These are phyloP conservation scores for Puma concolor DNA, from an alignment of 2,113 vertebrate species.

Conservation along the genomic window DNA sequence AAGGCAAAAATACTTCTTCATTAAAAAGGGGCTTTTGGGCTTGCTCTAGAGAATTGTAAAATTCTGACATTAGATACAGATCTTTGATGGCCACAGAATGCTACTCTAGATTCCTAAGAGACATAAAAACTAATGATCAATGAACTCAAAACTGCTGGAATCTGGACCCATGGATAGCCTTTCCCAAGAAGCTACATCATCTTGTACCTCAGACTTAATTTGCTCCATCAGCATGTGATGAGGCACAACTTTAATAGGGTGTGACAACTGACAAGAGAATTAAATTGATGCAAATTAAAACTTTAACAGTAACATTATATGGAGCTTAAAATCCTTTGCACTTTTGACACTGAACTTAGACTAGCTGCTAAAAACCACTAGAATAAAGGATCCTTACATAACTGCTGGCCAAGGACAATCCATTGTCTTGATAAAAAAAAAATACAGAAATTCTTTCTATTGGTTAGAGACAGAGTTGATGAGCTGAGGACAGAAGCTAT, in stretches of 20 bases:
- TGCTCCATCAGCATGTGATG: conserved; percentile 53
- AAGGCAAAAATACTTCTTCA: neutral
- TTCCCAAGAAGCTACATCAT: conserved; percentile 37
- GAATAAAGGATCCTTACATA: conserved; percentile 43
- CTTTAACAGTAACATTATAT: conserved; percentile 76
- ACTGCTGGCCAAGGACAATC: neutral
- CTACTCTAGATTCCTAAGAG: conserved; percentile 4
- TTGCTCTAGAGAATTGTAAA: conserved; percentile 40
- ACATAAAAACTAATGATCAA: conserved; percentile 61
- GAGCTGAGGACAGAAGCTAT: neutral
- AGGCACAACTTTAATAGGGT: conserved; percentile 61
- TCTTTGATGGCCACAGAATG: neutral
- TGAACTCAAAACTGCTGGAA: conserved; percentile 41
- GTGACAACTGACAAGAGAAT: conserved; percentile 78
- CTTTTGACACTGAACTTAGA: conserved; percentile 69
- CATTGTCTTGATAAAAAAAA: conserved; percentile 23
- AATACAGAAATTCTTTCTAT: neutral
- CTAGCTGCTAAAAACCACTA: neutral
- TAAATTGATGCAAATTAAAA: conserved; percentile 76
- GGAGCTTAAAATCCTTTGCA: conserved; percentile 69
- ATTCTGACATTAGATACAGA: neutral
- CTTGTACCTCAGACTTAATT: conserved; percentile 55
- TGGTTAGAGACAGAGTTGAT: neutral
- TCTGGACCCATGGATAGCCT: neutral
- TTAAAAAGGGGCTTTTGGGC: neutral